Evolutionary conservation across 2,888 invertebrate species (phyloP).

Genomic region (Phortica okadai): DNA sequence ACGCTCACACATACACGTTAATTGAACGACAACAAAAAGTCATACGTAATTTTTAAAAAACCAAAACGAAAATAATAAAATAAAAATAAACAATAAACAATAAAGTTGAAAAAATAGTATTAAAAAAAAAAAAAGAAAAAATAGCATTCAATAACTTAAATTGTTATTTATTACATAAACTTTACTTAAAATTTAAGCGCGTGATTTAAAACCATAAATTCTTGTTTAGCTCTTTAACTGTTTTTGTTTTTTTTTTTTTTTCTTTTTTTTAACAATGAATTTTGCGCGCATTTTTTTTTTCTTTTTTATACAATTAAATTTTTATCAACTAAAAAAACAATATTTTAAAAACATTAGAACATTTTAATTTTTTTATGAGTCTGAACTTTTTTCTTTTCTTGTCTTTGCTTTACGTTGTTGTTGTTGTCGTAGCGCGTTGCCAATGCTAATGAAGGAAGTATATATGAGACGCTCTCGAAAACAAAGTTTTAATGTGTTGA

Average conservation of each 20-base stretch:
- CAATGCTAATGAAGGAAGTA: too few species aligned
- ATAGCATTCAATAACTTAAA: constrained; percentile 44
- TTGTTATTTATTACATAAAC: constrained; percentile 14
- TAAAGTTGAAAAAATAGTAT: not conserved
- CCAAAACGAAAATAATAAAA: constrained; percentile 37
- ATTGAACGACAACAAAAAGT: too few species aligned
- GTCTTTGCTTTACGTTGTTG: too few species aligned
- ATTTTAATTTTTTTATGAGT: too few species aligned
- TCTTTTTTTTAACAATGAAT: not conserved
- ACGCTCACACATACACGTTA: too few species aligned
- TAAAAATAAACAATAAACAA: not conserved
- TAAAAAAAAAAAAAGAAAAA: constrained; percentile 43
- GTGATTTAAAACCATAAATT: not conserved
- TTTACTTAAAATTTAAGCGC: too few species aligned
- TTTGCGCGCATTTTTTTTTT: not conserved
- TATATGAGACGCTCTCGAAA: too few species aligned
- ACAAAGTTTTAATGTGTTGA: too few species aligned
- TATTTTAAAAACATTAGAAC: too few species aligned
- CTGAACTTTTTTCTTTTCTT: too few species aligned
- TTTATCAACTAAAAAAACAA: too few species aligned
- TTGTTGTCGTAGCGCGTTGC: too few species aligned
- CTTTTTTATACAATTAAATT: not conserved
- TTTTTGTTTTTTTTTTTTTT: not conserved
- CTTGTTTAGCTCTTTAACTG: not conserved
- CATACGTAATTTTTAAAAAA: constrained; percentile 29